A percentile compares a stretch with the other conserved stretches of the same genome.
These are phyloP conservation scores for Tragelaphus scriptus DNA, from an alignment of 2,113 vertebrate genomes.

Conservation along the genomic window DNA sequence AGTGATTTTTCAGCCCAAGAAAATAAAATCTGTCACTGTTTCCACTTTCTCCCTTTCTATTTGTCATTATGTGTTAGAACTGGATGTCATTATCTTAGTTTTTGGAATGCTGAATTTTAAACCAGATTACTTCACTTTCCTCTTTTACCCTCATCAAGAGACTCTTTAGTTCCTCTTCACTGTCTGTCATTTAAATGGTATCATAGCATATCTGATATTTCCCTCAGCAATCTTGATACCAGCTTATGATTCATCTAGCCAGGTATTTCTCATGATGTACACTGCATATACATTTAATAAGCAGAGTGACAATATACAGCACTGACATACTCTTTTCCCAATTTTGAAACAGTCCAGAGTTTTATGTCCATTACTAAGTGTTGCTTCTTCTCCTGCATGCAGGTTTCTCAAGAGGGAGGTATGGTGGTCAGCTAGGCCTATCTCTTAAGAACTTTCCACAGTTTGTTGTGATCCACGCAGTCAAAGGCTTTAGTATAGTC, in stretches of 20 bases:
- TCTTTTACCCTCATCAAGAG: not conserved
- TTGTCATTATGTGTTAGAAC: not conserved
- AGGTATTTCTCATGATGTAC: not conserved
- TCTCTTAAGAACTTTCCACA: not conserved
- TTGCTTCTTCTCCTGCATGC: not conserved
- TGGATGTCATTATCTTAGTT: not conserved
- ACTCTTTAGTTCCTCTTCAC: not conserved
- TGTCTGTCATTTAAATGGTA: not conserved
- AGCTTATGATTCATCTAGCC: not conserved
- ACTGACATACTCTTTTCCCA: not conserved
- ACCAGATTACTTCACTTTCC: not conserved
- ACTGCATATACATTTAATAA: not conserved
- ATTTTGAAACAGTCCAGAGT: not conserved
- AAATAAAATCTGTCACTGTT: not conserved
- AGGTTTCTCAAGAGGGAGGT: not conserved
- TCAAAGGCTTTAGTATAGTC: not conserved
- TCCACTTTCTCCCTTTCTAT: not conserved
- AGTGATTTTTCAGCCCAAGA: not conserved
- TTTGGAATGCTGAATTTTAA: not conserved
- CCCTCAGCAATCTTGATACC: not conserved
- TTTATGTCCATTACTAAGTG: not conserved
- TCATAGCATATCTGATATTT: not conserved
- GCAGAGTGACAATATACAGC: not conserved
- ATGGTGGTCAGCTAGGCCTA: not conserved
- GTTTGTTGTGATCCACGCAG: not conserved